Evolutionary conservation across 2,113 vertebrate species (phyloP).

Genomic region (Indicator maculatus): DNA sequence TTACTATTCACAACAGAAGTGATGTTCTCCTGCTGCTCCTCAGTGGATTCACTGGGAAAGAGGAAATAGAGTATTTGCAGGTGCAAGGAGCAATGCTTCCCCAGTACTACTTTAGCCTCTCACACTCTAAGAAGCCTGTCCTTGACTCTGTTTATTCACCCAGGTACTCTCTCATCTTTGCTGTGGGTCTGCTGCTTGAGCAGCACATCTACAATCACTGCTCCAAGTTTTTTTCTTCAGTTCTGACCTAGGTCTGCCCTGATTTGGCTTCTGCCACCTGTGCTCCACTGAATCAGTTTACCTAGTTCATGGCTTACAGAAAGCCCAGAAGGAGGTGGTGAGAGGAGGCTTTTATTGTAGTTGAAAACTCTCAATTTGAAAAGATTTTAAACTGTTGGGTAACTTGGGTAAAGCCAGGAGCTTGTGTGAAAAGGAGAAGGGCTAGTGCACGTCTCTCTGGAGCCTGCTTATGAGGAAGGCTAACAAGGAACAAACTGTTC

Average conservation of each 20-base stretch:
- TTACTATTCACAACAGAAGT: not conserved
- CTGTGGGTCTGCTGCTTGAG: not conserved
- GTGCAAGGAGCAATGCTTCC: not conserved
- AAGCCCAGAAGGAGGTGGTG: not conserved
- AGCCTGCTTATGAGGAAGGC: not conserved
- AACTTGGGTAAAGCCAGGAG: not conserved
- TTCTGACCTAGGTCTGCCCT: not conserved
- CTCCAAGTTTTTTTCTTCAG: not conserved
- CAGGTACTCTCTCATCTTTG: not conserved
- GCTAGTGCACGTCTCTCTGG: not conserved
- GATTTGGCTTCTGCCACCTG: not conserved
- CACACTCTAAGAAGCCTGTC: not conserved
- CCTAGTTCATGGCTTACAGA: not conserved
- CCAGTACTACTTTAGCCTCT: not conserved
- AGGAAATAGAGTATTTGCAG: not conserved
- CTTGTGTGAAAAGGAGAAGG: not conserved
- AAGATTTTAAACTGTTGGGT: not conserved
- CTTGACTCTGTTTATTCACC: not conserved
- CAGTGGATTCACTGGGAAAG: not conserved
- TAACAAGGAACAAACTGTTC: conserved; percentile 3
- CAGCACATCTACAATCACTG: not conserved
- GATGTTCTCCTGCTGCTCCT: not conserved
- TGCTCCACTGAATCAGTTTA: not conserved
- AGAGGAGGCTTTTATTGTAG: not conserved
- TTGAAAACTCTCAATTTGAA: not conserved